These are phyloP conservation scores for Upupa epops DNA, from an alignment of 2,113 vertebrate genomes.

Conservation along the genomic window DNA sequence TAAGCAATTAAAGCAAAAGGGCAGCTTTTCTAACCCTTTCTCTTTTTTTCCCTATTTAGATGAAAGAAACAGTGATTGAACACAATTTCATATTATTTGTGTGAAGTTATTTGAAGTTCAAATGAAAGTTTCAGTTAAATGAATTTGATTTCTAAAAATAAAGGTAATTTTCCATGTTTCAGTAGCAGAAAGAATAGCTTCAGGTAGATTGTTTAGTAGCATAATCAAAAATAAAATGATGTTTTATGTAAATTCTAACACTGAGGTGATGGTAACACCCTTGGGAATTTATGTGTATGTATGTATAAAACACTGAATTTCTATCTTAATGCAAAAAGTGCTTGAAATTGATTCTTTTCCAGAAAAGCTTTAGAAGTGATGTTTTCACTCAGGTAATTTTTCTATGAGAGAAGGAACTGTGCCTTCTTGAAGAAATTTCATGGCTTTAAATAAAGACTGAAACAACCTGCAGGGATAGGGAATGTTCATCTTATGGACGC, in stretches of 20 bases:
- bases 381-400: neutral
- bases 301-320: neutral
- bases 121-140: neutral
- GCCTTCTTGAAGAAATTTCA: neutral
- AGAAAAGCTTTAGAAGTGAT: neutral
- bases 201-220: neutral
- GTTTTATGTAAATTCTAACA: neutral
- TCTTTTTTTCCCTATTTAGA: neutral
- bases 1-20: slow-evolving; percentile 23
- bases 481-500: neutral
- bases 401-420: neutral
- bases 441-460: neutral
- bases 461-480: neutral
- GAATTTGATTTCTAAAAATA: neutral
- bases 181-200: slow-evolving; percentile 11
- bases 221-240: neutral
- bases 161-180: neutral
- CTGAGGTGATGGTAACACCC: neutral
- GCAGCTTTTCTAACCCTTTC: neutral
- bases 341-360: neutral
- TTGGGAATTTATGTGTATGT: neutral
- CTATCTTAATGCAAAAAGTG: neutral
- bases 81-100: neutral
- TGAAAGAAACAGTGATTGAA: neutral
- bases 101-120: neutral